phyloP scores from a whole-genome alignment of 2,888 invertebrate species.

The Stenchaetothrips biformis region DNA sequence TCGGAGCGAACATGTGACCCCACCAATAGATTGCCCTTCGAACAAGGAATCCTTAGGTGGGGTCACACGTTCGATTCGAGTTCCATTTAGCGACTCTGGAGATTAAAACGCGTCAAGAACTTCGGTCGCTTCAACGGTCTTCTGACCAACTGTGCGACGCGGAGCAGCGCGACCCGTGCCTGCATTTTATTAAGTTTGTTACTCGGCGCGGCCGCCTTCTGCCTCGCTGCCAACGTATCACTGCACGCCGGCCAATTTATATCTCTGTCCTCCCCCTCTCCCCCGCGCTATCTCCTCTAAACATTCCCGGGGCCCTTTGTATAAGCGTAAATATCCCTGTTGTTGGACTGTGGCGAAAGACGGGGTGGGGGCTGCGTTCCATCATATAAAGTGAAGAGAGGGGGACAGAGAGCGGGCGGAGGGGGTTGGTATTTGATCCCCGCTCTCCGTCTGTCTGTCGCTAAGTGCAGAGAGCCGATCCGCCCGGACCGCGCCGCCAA shows the following conservation, averaged over 20 bases:
- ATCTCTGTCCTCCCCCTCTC: neutral
- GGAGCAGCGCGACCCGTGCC: neutral
- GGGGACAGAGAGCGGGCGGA: neutral
- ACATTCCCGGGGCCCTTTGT: constrained; percentile 15
- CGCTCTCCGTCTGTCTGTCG: neutral
- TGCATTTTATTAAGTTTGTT: constrained; percentile 6
- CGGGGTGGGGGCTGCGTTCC: neutral
- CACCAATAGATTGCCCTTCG: too few species aligned
- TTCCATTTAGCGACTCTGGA: too few species aligned
- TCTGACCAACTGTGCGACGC: too few species aligned
- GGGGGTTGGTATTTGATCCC: neutral
- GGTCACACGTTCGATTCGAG: too few species aligned
- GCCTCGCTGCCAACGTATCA: neutral
- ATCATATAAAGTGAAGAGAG: neutral
- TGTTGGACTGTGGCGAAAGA: neutral
- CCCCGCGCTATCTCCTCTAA: constrained; percentile 5
- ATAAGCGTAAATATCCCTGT: constrained; percentile 21
- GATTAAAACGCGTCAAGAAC: too few species aligned
- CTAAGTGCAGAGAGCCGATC: neutral
- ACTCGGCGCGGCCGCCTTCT: neutral
- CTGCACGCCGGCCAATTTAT: constrained; percentile 8
- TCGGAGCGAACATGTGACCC: too few species aligned
- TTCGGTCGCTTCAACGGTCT: too few species aligned
- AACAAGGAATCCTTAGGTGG: too few species aligned
- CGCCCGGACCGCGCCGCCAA: neutral